Evolutionary conservation across 92 coral and sea anemone genomes (phyloP), one percentile per base, ranked within the genome.

Genomic region (Muricea muricata): DNA sequence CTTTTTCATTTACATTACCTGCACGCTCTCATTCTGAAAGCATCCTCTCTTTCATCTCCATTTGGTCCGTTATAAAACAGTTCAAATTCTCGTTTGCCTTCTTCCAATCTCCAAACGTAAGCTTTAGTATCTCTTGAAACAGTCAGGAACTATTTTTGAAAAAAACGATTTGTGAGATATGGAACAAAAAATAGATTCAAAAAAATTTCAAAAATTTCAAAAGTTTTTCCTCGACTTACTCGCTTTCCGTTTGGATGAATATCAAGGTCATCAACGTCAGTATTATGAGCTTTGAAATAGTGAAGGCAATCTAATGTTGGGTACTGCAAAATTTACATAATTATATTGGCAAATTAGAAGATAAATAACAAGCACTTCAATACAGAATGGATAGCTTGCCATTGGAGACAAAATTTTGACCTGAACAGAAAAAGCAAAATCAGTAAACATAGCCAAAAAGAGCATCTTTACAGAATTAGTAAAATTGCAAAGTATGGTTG

Each of bases 111-210:
- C 99, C 99, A 97, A 6, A 97, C 94, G 87, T 90, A 97, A 69
- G 99, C 97, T 54, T 95, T 97, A 6, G 98, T 97, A 55, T 97
- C 99, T 78, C 99, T 92, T 23, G 99, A 97, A 61, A 94, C 97
- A 33, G 99, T 97, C 37, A 97, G 98, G 94, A 97, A 97, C 99
- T 96, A 69, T 60, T 47, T 15, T 35, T 54, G 31, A 73, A 12
- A 84, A 37, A 8, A 31, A 54, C 12, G 6, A 33, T 20, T 54
- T 35, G 14, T 61, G 14, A n/a, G n/a, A n/a, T n/a, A n/a, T n/a
- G n/a, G n/a, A n/a, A n/a, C n/a, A n/a, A n/a, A n/a, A n/a, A n/a
- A n/a, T n/a, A n/a, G n/a, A n/a, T n/a, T n/a, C n/a, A n/a, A n/a
- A n/a, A n/a, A n/a, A n/a, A n/a, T n/a, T n/a, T n/a, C n/a, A n/a